phyloP scores from a whole-genome alignment of 2,888 invertebrate genomes.

The Acleris cristana region DNA sequence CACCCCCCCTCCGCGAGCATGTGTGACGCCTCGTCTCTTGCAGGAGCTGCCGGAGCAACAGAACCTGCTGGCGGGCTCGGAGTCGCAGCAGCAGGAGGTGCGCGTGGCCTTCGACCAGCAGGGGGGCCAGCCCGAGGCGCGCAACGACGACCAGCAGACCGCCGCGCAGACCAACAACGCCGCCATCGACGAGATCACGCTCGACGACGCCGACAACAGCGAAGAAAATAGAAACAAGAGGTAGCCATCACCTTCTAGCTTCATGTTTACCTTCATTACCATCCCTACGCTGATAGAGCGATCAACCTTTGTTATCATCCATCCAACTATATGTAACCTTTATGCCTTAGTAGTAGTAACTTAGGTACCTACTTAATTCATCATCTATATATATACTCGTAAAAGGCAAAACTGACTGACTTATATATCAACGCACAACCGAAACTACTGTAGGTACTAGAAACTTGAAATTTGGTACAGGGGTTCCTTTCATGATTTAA shows the following conservation, averaged over 20 bases:
- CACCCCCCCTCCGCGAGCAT: slow-evolving; percentile 50
- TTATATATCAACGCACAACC: too few relatives aligned
- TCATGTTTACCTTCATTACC: neutral
- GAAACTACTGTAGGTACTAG: too few relatives aligned
- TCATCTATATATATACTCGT: too few relatives aligned
- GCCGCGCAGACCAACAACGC: slow-evolving; percentile 86
- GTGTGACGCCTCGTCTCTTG: slow-evolving; percentile 36
- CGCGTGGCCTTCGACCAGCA: slow-evolving; percentile 43
- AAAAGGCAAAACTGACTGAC: too few relatives aligned
- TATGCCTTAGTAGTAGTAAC: neutral
- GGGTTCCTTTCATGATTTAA: too few relatives aligned
- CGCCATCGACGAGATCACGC: slow-evolving; percentile 87
- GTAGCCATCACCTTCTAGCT: slow-evolving; percentile 45
- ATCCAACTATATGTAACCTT: neutral
- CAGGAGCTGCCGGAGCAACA: slow-evolving; percentile 73
- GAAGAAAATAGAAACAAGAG: slow-evolving; percentile 93
- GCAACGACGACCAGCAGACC: slow-evolving; percentile 70
- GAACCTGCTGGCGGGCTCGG: slow-evolving; percentile 77
- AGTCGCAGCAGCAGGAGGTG: slow-evolving; percentile 63
- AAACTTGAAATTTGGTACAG: too few relatives aligned
- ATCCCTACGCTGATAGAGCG: neutral
- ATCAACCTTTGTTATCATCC: neutral
- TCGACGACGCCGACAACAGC: slow-evolving; percentile 87
- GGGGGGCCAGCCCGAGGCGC: slow-evolving; percentile 53
- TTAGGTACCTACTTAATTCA: neutral